These are phyloP conservation scores for Picus viridis DNA, from an alignment of 2,797 vertebrate species.

Conservation along the genomic window DNA sequence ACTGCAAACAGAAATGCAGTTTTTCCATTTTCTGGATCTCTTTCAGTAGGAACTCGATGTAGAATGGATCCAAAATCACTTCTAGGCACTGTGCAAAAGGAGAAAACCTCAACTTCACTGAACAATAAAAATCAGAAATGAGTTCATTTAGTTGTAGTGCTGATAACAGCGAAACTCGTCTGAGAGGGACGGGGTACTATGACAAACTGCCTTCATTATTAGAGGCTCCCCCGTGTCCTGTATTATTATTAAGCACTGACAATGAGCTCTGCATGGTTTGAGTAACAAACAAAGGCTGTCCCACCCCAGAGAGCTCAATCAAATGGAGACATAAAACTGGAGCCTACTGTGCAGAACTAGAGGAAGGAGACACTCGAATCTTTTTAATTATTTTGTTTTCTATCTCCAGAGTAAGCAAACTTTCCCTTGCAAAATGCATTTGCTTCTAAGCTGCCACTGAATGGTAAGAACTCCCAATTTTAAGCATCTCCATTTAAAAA, in stretches of 20 bases:
- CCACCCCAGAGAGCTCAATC: slow-evolving; percentile 60
- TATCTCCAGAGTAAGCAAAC: slow-evolving; percentile 61
- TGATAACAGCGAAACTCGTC: slow-evolving; percentile 32
- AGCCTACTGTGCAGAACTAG: slow-evolving; percentile 54
- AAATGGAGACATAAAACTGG: slow-evolving; percentile 53
- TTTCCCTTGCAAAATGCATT: slow-evolving; percentile 36
- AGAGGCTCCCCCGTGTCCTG: slow-evolving; percentile 60
- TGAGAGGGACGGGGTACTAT: slow-evolving; percentile 46
- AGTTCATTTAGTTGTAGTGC: slow-evolving; percentile 27
- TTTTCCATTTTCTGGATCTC: not conserved
- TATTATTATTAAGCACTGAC: slow-evolving; percentile 65
- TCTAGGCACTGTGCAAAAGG: not conserved
- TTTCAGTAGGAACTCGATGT: not conserved
- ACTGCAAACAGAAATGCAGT: not conserved
- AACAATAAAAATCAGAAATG: slow-evolving; percentile 48
- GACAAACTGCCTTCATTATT: slow-evolving; percentile 74
- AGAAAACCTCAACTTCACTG: not conserved
- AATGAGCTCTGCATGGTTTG: not conserved
- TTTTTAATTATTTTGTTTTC: slow-evolving; percentile 67
- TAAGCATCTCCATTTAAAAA: not conserved
- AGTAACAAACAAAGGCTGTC: slow-evolving; percentile 67
- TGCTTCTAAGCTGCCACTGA: slow-evolving; percentile 12
- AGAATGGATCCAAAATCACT: slow-evolving; percentile 5
- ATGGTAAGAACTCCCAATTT: slow-evolving; percentile 1
- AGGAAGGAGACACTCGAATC: slow-evolving; percentile 30